Percentiles rank a stretch among this genome's conserved stretches.
Conservation (phyloP, 2,113 vertebrate genomes). For the Mus pahari region DNA sequence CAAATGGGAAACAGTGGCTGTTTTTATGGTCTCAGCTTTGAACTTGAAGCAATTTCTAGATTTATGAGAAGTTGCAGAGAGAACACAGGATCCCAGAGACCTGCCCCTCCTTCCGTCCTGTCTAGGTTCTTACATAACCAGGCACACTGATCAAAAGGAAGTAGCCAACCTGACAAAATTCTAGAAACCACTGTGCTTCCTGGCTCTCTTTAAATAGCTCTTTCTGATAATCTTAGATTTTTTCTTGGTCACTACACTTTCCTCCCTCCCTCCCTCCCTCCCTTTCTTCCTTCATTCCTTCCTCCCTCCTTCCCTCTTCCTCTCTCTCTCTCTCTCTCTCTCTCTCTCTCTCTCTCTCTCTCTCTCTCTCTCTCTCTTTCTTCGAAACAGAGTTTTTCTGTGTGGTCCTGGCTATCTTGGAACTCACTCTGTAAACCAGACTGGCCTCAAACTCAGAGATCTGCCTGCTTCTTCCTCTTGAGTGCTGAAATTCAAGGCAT, state of each 20-base stretch:
- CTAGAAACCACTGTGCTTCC: neutral
- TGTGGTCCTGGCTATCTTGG: neutral
- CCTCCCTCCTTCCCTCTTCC: neutral
- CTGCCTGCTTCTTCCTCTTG: neutral
- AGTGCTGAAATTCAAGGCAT: neutral
- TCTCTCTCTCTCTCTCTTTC: too few species aligned
- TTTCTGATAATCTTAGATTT: slow-evolving; percentile 1
- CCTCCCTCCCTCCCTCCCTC: too few species aligned
- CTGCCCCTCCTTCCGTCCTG: rapidly evolving
- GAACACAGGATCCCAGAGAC: neutral
- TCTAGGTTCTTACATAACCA: neutral
- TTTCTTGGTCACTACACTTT: neutral
- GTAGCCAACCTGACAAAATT: neutral
- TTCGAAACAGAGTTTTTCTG: neutral
- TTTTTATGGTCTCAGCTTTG: neutral
- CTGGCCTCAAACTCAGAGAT: neutral
- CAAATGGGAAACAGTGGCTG: neutral
- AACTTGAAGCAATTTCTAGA: neutral
- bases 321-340: too few species aligned
- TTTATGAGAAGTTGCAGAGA: neutral
- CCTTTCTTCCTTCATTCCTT: rapidly evolving
- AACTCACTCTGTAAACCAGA: neutral
- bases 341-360: rapidly evolving
- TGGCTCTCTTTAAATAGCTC: neutral
- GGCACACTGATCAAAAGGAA: neutral